Conservation (phyloP, 23 tunicate species). For the Clavelina lepadiformis region DNA sequence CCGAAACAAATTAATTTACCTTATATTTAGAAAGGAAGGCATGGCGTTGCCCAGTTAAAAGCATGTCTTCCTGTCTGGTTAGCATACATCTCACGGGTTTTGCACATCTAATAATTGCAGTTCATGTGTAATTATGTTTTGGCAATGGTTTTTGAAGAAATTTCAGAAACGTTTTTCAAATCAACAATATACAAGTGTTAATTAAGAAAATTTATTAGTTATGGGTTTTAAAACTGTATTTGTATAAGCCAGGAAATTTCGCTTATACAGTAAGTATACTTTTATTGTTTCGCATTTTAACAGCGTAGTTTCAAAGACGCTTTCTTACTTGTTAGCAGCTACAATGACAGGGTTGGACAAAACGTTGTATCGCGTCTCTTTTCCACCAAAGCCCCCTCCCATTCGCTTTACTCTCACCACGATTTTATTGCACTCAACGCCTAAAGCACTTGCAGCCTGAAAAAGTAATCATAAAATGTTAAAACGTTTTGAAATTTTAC, state of each 20-base stretch:
- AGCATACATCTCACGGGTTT: constrained; percentile 82
- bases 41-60: constrained; percentile 75
- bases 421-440: constrained; percentile 57
- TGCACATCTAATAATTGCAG: constrained; percentile 50
- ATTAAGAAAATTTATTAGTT: no score
- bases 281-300: no score
- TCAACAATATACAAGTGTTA: not conserved
- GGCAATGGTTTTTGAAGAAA: no score
- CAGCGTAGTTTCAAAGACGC: no score
- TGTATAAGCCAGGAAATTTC: no score
- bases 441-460: constrained; percentile 64
- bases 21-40: constrained; percentile 67
- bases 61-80: constrained; percentile 74
- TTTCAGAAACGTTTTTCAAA: no score
- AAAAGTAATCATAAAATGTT: not conserved
- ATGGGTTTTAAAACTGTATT: no score
- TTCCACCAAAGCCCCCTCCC: constrained; percentile 97
- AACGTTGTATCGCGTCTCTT: constrained; percentile 46
- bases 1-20: constrained; percentile 15
- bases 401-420: constrained; percentile 59
- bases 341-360: constrained; percentile 49
- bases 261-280: no score
- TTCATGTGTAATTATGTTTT: no score
- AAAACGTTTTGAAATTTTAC: no score
- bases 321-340: constrained; percentile 90